Percentiles rank a stretch among this genome's conserved stretches.
Evolutionary conservation across 1,140 invertebrate genomes (phyloP).

Genomic region (Dinothrombium tinctorium): DNA sequence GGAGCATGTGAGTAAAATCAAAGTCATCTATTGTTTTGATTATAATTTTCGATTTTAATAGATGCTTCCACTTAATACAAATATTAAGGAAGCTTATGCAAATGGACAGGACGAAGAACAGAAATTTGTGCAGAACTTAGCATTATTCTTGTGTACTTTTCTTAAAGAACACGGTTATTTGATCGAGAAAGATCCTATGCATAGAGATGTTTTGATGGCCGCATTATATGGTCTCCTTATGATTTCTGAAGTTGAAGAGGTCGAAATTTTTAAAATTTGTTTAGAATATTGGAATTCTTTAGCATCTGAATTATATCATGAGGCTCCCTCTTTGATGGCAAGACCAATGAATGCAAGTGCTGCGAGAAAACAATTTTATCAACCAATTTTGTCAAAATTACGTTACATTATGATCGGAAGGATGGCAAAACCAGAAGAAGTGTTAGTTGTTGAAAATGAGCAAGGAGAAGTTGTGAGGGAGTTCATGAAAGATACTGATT

Average conservation of each 20-base stretch:
- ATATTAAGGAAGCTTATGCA: constrained; percentile 79
- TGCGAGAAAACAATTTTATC: constrained; percentile 37
- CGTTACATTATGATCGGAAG: constrained; percentile 97
- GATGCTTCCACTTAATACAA: constrained; percentile 69
- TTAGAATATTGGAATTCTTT: constrained; percentile 96
- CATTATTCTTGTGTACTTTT: constrained; percentile 87
- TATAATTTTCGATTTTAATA: constrained; percentile 18
- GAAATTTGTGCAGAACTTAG: constrained; percentile 95
- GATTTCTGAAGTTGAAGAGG: constrained; percentile 96
- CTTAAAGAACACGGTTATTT: constrained; percentile 80
- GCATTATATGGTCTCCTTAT: constrained; percentile 78
- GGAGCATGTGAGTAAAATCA: constrained; percentile 25
- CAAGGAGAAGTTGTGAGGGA: constrained; percentile 98
- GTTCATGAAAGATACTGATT: constrained; percentile 99
- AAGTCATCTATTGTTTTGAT: background rate
- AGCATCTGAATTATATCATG: constrained; percentile 55
- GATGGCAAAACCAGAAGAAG: constrained; percentile 99
- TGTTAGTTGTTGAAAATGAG: constrained; percentile 99
- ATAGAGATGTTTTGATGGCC: constrained; percentile 42
- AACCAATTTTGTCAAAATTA: constrained; percentile 59
- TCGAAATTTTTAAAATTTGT: constrained; percentile 99
- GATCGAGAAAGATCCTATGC: constrained; percentile 45
- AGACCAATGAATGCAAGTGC: constrained; percentile 16
- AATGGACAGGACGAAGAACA: constrained; percentile 85
- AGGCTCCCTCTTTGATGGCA: background rate